Percentiles rank a stretch among this genome's conserved stretches.
phyloP scores from a whole-genome alignment of 2,888 invertebrate genomes.

The Amblyjoppa fuscipennis region DNA sequence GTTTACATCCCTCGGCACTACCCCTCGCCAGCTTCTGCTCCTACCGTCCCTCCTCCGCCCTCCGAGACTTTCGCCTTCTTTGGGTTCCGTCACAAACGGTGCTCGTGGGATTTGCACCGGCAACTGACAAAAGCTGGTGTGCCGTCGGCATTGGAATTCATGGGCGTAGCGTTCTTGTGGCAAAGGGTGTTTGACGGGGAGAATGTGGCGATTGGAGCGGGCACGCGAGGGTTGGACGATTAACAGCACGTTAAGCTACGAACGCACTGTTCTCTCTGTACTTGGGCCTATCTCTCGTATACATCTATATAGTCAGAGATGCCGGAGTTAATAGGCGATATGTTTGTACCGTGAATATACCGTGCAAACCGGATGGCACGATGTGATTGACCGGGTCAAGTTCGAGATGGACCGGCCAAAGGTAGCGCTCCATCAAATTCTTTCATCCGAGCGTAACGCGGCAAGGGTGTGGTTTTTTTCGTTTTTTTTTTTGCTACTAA shows the following conservation, averaged over 20 bases:
- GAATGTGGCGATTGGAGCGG: constrained; percentile 41
- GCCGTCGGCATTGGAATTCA: constrained; percentile 61
- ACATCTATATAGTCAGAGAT: constrained; percentile 48
- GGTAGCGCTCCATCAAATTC: too few species aligned
- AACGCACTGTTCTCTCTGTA: not conserved
- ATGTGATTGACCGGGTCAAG: constrained; percentile 60
- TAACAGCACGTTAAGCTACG: constrained; percentile 44
- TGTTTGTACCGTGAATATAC: constrained; percentile 18
- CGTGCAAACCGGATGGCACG: constrained; percentile 54
- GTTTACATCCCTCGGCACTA: constrained; percentile 6
- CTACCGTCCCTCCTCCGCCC: constrained; percentile 22
- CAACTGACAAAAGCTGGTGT: constrained; percentile 24
- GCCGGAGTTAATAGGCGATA: constrained; percentile 34
- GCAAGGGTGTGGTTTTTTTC: too few species aligned
- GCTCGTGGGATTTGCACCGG: constrained; percentile 39
- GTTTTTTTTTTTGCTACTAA: too few species aligned
- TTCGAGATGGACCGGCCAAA: constrained; percentile 40
- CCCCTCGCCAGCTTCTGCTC: not conserved
- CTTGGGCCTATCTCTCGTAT: not conserved
- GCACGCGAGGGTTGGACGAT: constrained; percentile 57
- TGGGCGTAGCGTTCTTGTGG: constrained; percentile 31
- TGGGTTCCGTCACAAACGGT: constrained; percentile 67
- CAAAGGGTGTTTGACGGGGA: constrained; percentile 39
- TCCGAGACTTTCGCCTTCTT: constrained; percentile 64
- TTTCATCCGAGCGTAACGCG: too few species aligned